Evolutionary conservation across 2,888 invertebrate genomes (phyloP), one percentile per base, ranked within the genome.

Genomic region (Apantesis nais): DNA sequence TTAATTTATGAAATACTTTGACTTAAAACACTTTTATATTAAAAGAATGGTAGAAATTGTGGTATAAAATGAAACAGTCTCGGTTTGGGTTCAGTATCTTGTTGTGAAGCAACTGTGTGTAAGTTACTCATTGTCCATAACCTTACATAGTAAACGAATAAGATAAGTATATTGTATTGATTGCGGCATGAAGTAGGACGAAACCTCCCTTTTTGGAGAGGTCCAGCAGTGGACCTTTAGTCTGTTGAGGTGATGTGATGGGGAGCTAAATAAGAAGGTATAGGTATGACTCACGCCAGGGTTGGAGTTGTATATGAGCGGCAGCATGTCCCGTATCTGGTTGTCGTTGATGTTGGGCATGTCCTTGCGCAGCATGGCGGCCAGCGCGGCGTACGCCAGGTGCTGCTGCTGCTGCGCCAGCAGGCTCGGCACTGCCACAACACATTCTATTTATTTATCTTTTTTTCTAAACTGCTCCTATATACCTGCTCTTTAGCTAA

Each of bases 261-360:
- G n/a, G n/a, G n/a, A n/a, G n/a, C 34, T 34, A 34, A 34, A 34
- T 34, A 34, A 34, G 5, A 34, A 34, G 3, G 7, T 31, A 44
- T 31, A 8, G 3, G 9, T 31, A 41, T 12, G 63, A 83, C 90
- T 89, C 70, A 94, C 95, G 82, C 84, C 88, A 0, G 95, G 95
- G 83, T 97, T 96, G 79, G 96, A 95, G 80, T 95, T 95, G 87
- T 96, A 96, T 67, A 97, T 92, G 76, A 97, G 93, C 16, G 97
- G 96, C 81, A 97, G 90, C 86, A 96, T 93, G 78, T 96, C 95
- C 11, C 96, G 92, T 52, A 97, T 94, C 87, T 97, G 96, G 72
- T 93, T 92, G 68, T 96, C 96, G 71, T 91, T 96, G 87, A 96
- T 92, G 76, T 94, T 95, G 48, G 97, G 97, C 92, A 96, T 96